These are phyloP conservation scores for Dorcus hopei DNA, from an alignment of 2,888 invertebrate species.

Conservation along the genomic window DNA sequence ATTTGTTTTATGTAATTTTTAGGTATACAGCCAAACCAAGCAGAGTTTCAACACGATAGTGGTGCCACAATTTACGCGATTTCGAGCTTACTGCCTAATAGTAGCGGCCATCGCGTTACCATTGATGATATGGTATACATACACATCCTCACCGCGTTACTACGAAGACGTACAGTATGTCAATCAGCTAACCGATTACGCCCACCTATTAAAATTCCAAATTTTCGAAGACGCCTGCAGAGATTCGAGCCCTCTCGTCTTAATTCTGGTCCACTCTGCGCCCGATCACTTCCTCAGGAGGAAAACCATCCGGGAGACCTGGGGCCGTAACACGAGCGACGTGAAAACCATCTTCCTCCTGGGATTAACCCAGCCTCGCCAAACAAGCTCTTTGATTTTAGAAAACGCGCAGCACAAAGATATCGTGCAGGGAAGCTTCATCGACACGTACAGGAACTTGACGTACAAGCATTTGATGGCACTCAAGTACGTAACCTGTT, in stretches of 20 bases:
- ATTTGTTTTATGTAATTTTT: no score
- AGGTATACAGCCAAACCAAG: no score
- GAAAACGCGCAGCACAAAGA: constrained; percentile 62
- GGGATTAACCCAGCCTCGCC: constrained; percentile 52
- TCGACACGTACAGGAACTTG: constrained; percentile 54
- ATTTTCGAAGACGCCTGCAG: constrained; percentile 51
- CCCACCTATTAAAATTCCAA: constrained; percentile 54
- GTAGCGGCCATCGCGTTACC: no score
- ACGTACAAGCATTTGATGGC: constrained; percentile 58
- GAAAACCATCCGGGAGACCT: constrained; percentile 67
- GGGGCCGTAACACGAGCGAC: constrained; percentile 60
- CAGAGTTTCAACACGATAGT: no score
- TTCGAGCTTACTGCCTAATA: no score
- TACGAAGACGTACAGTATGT: no score
- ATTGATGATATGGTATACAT: no score
- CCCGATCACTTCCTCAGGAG: constrained; percentile 64
- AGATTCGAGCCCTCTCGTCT: constrained; percentile 49
- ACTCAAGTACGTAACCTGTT: constrained; percentile 52
- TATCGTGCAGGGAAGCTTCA: constrained; percentile 73
- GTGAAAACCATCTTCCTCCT: constrained; percentile 66
- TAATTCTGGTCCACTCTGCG: constrained; percentile 68
- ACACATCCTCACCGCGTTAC: no score
- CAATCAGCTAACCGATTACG: constrained; percentile 45
- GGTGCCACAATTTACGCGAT: no score
- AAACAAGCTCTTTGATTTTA: constrained; percentile 40